Base-by-base conservation (phyloP, 2,797 vertebrate species). In the Pseudochirops cupreus region DNA sequence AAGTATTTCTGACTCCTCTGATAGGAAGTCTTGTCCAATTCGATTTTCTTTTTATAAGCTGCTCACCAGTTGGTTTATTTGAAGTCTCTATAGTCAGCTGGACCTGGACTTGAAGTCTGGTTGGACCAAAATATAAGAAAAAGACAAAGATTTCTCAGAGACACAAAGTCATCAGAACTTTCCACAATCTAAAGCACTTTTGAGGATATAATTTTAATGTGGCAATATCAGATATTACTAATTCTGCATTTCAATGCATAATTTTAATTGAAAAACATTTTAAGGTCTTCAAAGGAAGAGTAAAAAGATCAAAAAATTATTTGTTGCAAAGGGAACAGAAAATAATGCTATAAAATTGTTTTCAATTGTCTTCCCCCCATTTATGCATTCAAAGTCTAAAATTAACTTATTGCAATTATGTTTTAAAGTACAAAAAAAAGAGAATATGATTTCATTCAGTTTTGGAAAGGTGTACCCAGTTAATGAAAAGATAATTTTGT, bases 391-490 rank as follows among this genome's bases (percentile, higher is more conserved):
- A 46, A 92, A 95, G 55, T 52, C 52, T 87, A 93, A 97, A 92
- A 92, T 90, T 92, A 16, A 92, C 55, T 92, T 96, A 54, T 33
- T 95, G 11, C 82, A 96, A 56, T 89, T 93, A 95, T 82, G 94
- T 56, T 96, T 96, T 74, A 93, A 93, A 94, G 50, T 82, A 94
- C 33, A 56, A 89, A 91, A 95, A 59, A 92, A 95, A 21, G 87
- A 29, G 94, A 28, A 87, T 50, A 90, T 94, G 24, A 94, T 29
- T 94, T 62, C 62, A 93, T 87, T 92, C 90, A 94, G 52, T 56
- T 97, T 97, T 95, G 53, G 0, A 93, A 96, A 96, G 89, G 59
- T 94, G 90, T 21, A 97, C 53, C 58, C 91, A 90, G 21, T 39
- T 87, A 39, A 82, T 58, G 52, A 50, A 56, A 93, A 13, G 74